Percentiles rank a stretch among this genome's conserved stretches.
These are phyloP conservation scores for Schizothorax lantsangensis DNA, from an alignment of 2,797 vertebrate genomes.

Conservation along the genomic window DNA sequence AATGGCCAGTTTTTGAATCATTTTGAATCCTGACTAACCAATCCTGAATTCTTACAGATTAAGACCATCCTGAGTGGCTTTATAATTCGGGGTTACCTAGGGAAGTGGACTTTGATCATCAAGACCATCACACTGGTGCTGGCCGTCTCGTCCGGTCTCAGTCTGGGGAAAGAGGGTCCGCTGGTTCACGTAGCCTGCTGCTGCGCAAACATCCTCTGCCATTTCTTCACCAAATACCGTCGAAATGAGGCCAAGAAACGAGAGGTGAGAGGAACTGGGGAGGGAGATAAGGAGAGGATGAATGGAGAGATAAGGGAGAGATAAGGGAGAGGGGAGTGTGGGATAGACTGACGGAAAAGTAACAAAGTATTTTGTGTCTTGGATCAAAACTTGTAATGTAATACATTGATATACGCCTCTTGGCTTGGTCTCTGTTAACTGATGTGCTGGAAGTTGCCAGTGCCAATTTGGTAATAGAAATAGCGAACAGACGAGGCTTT, in stretches of 20 bases:
- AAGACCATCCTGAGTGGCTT: slow-evolving; percentile 98
- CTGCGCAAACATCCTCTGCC: slow-evolving; percentile 95
- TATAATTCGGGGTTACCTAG: slow-evolving; percentile 97
- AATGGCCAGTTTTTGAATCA: background rate
- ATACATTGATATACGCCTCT: slow-evolving; percentile 50
- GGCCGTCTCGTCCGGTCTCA: slow-evolving; percentile 92
- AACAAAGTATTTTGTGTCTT: slow-evolving; percentile 52
- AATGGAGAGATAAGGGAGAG: slow-evolving; percentile 8
- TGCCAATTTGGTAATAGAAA: slow-evolving; percentile 33
- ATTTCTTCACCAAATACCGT: slow-evolving; percentile 95
- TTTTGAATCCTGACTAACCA: slow-evolving; percentile 9
- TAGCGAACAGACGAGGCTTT: background rate
- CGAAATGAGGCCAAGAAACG: slow-evolving; percentile 95
- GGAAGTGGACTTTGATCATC: slow-evolving; percentile 95
- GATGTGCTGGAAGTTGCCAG: slow-evolving; percentile 31
- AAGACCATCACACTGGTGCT: slow-evolving; percentile 96
- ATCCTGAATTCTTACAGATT: slow-evolving; percentile 78
- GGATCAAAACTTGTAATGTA: slow-evolving; percentile 51
- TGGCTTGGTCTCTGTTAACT: slow-evolving; percentile 32
- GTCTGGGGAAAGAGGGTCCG: slow-evolving; percentile 95
- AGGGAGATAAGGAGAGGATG: background rate
- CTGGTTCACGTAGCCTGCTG: slow-evolving; percentile 97
- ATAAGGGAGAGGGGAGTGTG: slow-evolving; percentile 23
- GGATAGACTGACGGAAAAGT: slow-evolving; percentile 42
- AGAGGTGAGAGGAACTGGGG: slow-evolving; percentile 79